A percentile compares a stretch with the other conserved stretches of the same genome.
phyloP scores from a whole-genome alignment of 2,888 invertebrate genomes.

The Campopleginae sp. region DNA sequence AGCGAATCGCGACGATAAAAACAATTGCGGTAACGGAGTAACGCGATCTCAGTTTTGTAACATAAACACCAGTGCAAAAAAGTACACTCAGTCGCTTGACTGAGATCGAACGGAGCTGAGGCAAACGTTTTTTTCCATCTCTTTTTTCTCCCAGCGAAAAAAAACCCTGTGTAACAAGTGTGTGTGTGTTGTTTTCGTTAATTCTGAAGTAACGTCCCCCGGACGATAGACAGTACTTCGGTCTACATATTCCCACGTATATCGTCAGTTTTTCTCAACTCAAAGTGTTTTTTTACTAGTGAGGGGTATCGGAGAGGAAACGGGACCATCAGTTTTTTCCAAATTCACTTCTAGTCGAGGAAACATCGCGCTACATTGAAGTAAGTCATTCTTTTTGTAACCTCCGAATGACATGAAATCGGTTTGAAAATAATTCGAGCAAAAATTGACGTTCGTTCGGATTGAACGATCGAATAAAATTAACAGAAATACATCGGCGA shows the following conservation, averaged over 20 bases:
- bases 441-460: too few relatives aligned
- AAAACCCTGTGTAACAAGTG: neutral
- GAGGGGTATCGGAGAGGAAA: neutral
- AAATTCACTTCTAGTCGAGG: neutral
- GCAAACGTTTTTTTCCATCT: neutral
- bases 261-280: slow-evolving; percentile 7
- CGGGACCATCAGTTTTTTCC: neutral
- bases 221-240: neutral
- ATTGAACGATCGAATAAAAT: too few relatives aligned
- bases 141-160: neutral
- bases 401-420: neutral
- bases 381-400: neutral
- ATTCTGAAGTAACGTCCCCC: slow-evolving; percentile 9
- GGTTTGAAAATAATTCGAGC: neutral
- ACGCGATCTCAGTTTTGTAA: neutral
- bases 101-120: neutral
- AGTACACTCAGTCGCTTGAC: too few relatives aligned
- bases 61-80: neutral
- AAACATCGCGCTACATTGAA: neutral
- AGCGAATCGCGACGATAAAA: neutral
- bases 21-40: neutral
- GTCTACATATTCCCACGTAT: slow-evolving; percentile 10
- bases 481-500: too few relatives aligned
- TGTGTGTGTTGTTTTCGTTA: slow-evolving; percentile 2
- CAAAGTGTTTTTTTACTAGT: neutral